A percentile compares a stretch with the other conserved stretches of the same genome.
Conservation (phyloP, 1,140 invertebrate species). For the Microvelia longipes region DNA sequence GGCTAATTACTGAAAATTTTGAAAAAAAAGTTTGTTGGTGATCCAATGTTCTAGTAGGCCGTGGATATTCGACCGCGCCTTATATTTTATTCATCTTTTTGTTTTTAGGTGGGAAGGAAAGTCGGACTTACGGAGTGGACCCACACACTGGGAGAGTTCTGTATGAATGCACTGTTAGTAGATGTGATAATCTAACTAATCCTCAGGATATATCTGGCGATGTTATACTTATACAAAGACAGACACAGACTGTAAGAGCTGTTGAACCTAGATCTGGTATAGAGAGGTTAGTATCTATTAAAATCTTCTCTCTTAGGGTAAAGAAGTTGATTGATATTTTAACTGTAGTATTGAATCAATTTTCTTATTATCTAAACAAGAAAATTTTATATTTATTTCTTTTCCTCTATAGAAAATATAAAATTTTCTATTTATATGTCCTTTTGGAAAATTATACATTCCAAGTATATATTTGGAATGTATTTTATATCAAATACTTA, state of each 20-base stretch:
- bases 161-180: conserved; percentile 58
- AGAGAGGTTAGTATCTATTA: conserved; percentile 45
- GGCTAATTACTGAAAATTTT: too few species aligned
- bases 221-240: conserved; percentile 53
- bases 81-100: conserved; percentile 10
- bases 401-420: too few species aligned
- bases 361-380: too few species aligned
- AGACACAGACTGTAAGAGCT: conserved; percentile 72
- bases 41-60: too few species aligned
- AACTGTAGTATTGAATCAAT: background rate
- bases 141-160: conserved; percentile 54
- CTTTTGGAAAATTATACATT: too few species aligned
- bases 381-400: background rate
- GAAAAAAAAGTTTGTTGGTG: too few species aligned
- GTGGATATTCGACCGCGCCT: too few species aligned
- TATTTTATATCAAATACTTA: too few species aligned
- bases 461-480: too few species aligned
- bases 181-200: conserved; percentile 45
- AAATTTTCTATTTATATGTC: too few species aligned
- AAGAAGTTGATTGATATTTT: conserved; percentile 1
- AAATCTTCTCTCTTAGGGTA: background rate
- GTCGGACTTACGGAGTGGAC: conserved; percentile 47
- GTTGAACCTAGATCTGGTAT: conserved; percentile 62
- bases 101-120: conserved; percentile 37
- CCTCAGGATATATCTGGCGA: conserved; percentile 36